phyloP scores from a whole-genome alignment of 2,888 invertebrate genomes.

The Brachyptera risi region DNA sequence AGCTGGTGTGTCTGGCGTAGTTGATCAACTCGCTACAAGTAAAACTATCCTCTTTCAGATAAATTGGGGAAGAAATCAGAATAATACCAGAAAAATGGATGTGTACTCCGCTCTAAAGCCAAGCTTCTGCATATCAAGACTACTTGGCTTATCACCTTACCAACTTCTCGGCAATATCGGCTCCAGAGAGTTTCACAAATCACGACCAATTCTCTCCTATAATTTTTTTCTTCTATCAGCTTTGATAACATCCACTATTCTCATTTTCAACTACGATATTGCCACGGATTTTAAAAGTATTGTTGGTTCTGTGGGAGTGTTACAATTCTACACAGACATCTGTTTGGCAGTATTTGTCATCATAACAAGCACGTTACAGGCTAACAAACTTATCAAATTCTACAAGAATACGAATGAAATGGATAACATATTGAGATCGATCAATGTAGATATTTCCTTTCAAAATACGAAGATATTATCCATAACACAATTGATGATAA shows the following conservation, averaged over 20 bases:
- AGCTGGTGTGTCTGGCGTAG: no score
- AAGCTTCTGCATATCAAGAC: neutral
- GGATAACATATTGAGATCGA: neutral
- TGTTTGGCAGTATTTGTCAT: neutral
- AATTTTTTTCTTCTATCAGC: neutral
- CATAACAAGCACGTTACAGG: neutral
- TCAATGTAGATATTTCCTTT: neutral
- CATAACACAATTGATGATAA: neutral
- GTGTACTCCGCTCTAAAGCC: slow-evolving; percentile 4
- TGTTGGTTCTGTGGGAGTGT: neutral
- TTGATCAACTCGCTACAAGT: no score
- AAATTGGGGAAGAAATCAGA: no score
- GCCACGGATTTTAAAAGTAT: neutral
- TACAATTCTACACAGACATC: neutral
- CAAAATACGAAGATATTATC: neutral
- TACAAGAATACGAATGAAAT: neutral
- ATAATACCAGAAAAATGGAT: slow-evolving; percentile 1
- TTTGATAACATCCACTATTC: neutral
- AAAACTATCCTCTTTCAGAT: no score
- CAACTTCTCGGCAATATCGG: neutral
- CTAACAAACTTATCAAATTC: neutral
- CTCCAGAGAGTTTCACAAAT: neutral
- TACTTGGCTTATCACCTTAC: neutral
- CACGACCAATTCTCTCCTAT: neutral
- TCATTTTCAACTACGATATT: neutral